These are phyloP conservation scores for Apis dorsata DNA, from an alignment of 1,140 invertebrate species.

Conservation along the genomic window DNA sequence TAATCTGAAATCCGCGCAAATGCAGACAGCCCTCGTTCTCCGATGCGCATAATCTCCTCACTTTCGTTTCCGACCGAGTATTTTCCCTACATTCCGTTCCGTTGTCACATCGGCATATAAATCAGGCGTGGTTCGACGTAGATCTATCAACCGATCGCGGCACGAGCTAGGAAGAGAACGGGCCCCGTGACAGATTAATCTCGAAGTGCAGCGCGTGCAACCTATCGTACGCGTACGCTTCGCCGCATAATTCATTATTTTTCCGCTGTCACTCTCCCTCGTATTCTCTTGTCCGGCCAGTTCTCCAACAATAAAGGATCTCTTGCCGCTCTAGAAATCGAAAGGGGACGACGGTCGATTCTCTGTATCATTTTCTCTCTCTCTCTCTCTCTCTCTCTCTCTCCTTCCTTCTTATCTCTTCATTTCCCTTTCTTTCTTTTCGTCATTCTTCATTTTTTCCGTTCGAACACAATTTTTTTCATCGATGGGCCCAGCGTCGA, in stretches of 20 bases:
- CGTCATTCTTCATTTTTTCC: neutral
- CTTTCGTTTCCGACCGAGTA: neutral
- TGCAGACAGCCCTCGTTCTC: neutral
- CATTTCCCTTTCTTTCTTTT: too few relatives aligned
- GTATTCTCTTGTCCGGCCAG: conserved; percentile 53
- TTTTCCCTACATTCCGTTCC: conserved; percentile 50
- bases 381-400: neutral
- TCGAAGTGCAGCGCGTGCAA: conserved; percentile 56
- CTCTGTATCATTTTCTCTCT: neutral
- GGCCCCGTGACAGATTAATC: conserved; percentile 67
- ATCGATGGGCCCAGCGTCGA: neutral
- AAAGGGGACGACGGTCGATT: conserved; percentile 35
- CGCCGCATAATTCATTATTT: conserved; percentile 69
- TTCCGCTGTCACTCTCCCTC: conserved; percentile 44
- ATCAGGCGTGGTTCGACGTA: conserved; percentile 63
- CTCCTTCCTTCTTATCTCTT: too few relatives aligned
- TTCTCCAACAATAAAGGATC: conserved; percentile 18
- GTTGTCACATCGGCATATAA: conserved; percentile 55
- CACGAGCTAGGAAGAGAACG: conserved; percentile 60
- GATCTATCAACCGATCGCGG: conserved; percentile 66
- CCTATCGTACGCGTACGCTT: conserved; percentile 44
- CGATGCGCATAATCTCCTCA: neutral
- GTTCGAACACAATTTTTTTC: neutral
- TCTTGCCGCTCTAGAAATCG: conserved; percentile 33
- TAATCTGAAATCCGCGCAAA: neutral